A percentile compares a stretch with the other conserved stretches of the same genome.
These are phyloP conservation scores for Ptychochromis oligacanthus DNA, from an alignment of 2,113 vertebrate species.

Conservation along the genomic window DNA sequence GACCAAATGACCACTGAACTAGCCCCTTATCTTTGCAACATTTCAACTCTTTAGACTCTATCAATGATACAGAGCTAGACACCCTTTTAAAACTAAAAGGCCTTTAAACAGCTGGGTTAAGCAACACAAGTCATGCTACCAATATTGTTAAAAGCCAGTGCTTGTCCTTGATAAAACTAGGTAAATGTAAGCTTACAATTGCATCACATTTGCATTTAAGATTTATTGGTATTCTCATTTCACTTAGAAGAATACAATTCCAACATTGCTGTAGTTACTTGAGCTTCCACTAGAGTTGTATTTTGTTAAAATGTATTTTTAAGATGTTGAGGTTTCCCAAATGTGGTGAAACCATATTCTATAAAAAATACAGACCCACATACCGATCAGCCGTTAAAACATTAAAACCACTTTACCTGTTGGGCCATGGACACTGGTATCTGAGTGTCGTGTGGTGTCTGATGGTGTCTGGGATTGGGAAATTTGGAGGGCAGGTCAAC, in stretches of 20 bases:
- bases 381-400: no score
- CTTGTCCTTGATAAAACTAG: neutral
- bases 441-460: no score
- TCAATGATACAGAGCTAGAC: neutral
- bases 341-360: no score
- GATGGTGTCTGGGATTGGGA: neutral
- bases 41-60: neutral
- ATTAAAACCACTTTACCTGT: no score
- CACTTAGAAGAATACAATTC: neutral
- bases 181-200: neutral
- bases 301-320: neutral
- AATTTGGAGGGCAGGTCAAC: neutral
- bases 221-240: neutral
- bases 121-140: neutral
- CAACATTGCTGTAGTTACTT: neutral
- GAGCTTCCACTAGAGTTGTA: neutral
- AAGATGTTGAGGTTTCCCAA: neutral
- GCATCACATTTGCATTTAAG: neutral
- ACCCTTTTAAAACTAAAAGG: neutral
- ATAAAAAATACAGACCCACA: no score
- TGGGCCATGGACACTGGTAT: no score
- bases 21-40: neutral
- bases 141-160: neutral
- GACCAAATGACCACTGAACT: neutral
- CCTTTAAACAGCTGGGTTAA: neutral